Base-by-base conservation (phyloP, 2,797 vertebrate genomes). In the Ibycter americanus region DNA sequence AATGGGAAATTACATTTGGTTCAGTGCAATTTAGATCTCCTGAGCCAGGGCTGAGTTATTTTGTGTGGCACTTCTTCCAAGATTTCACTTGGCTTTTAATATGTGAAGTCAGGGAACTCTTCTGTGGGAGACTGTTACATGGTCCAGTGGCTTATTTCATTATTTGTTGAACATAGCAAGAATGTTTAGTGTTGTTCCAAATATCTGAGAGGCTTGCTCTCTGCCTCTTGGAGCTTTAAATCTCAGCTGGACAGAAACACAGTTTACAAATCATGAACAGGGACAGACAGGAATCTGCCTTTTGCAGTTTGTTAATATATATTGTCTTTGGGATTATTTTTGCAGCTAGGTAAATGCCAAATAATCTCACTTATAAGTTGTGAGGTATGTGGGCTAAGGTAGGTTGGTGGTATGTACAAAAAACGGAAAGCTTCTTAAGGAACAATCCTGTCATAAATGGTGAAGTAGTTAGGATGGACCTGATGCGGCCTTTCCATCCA, bases 1-100 rank as follows among this genome's bases (percentile, higher is more conserved):
- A 89, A 71, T 83, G 65, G 76, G n/a, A 94, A 94, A 76, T 91
- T 73, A 70, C 29, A 22, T 87, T 87, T 79, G 59, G 25, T 94
- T 95, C 62, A 77, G 27, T 93, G 21, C 38, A 93, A 44, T 84
- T 90, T 88, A 25, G 52, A 13, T 90, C 49, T 94, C 70, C 46
- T 89, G 55, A 84, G 32, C 51, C 55, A 84, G 55, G 32, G 12
- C 36, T 13, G 32, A 74, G 59, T 67, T 96, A 44, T 66, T 90
- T 42, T 15, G 6, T 6, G 1, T 84, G 31, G 52, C 29, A 84
- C 78, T 82, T 94, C 55, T 93, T 89, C 83, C 51, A 68, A 62
- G 38, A 68, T 65, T 95, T 72, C 4, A 0, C 55, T 66, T 89
- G 15, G 26, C 8, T 52, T 95, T 97, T 65, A 54, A 18, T 92